Evolutionary conservation across 2,797 vertebrate genomes (phyloP).

Genomic region (Muraenolepis orangiensis): DNA sequence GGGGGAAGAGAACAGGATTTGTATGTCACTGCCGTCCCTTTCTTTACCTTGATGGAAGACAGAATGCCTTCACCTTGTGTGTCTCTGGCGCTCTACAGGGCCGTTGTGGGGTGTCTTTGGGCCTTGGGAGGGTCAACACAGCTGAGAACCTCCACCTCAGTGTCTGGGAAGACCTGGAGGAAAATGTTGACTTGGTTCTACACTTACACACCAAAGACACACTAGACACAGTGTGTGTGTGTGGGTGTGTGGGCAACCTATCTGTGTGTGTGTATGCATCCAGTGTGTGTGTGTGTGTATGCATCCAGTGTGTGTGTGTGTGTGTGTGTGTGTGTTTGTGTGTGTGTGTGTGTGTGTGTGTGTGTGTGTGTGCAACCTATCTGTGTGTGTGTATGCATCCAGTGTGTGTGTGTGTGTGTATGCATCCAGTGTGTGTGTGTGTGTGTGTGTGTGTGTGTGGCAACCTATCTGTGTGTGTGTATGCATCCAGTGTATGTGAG

Average conservation of each 20-base stretch:
- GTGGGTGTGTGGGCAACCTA: too few relatives aligned
- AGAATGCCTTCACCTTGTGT: conserved; percentile 39
- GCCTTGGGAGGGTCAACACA: conserved; percentile 34
- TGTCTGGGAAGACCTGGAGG: too few relatives aligned
- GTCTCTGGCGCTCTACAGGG: conserved; percentile 4
- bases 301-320: too few relatives aligned
- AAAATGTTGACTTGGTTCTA: background rate
- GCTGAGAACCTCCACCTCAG: too few relatives aligned
- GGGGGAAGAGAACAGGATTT: conserved; percentile 39
- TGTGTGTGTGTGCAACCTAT: conserved; percentile 6
- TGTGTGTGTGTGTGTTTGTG: conserved; percentile 12
- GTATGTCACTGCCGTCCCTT: conserved; percentile 57
- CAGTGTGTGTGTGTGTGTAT: too few relatives aligned
- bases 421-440: conserved; percentile 17
- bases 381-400: conserved; percentile 21
- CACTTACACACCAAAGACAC: background rate
- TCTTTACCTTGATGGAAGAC: conserved; percentile 34
- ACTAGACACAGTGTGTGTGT: background rate
- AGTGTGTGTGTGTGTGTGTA: conserved; percentile 18
- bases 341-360: background rate
- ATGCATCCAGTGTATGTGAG: too few relatives aligned
- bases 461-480: too few relatives aligned
- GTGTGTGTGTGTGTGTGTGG: background rate
- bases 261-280: too few relatives aligned
- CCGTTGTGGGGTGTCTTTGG: conserved; percentile 36